Evolutionary conservation across 2,888 invertebrate genomes (phyloP), one percentile per base, ranked within the genome.

Genomic region (Tuta absoluta): DNA sequence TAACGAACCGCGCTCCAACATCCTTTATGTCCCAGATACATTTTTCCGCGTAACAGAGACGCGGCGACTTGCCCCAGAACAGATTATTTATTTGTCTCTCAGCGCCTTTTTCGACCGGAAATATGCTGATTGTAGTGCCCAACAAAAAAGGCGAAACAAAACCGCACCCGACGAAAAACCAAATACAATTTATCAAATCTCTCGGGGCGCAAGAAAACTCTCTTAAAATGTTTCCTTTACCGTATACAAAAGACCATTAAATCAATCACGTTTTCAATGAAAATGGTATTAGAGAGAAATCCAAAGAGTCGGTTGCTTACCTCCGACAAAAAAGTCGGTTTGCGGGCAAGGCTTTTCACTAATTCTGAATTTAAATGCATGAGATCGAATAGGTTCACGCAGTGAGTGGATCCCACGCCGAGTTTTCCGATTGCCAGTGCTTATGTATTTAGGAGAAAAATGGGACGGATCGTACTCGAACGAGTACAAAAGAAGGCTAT

Each of bases 361-460:
- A 91, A 91, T 91, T 90, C 88, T 85, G 86, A 89, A 91, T 91
- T 91, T 91, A 91, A 91, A 91, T 91, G 91, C 91, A 91, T 91
- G 90, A 90, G 90, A 89, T 89, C 86, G 88, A 89, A 90, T 88
- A 83, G 86, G 86, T 89, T 86, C 84, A 84, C 82, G 83, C 84
- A 81, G 80, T 61, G 80, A 81, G 82, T 76, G 85, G 80, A 85
- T 85, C 82, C 76, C 77, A 72, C 75, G 75, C 75, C 72, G 81
- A 83, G 80, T 79, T 85, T 82, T 80, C 82, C 86, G 82, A 85
- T 87, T 88, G 84, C 84, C 80, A 77, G 77, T 84, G 82, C 86
- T 89, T 88, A 87, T 85, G 84, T 87, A 86, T 89, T 87, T 86
- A 83, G 75, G 77, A 82, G 82, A 84, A 84, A 87, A 87, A 85